phyloP scores from a whole-genome alignment of 2,888 invertebrate genomes.

The Aspidiotus destructor region DNA sequence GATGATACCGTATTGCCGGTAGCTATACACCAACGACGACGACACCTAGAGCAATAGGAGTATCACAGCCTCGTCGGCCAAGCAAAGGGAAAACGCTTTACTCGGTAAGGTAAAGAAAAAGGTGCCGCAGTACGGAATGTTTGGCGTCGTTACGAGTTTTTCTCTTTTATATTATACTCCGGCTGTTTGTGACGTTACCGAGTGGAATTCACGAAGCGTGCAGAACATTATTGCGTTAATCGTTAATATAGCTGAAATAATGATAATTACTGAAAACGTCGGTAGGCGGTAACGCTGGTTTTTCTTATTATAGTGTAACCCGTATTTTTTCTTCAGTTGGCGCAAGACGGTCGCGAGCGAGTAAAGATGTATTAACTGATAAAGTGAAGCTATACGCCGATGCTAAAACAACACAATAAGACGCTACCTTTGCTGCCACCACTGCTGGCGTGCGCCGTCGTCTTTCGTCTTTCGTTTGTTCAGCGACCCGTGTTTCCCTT shows the following conservation, averaged over 20 bases:
- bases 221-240: constrained; percentile 32
- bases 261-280: constrained; percentile 32
- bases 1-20: no score
- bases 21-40: no score
- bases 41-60: no score
- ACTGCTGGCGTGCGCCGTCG: constrained; percentile 30
- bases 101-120: not conserved
- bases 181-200: constrained; percentile 1
- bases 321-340: constrained; percentile 29
- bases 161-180: not conserved
- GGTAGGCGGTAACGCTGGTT: constrained; percentile 33
- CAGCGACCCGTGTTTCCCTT: constrained; percentile 32
- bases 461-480: constrained; percentile 32
- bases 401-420: constrained; percentile 29
- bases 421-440: constrained; percentile 24
- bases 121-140: not conserved
- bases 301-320: constrained; percentile 32
- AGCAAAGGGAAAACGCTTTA: not conserved
- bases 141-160: not conserved
- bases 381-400: constrained; percentile 23
- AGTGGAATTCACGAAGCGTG: constrained; percentile 29
- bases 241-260: constrained; percentile 32
- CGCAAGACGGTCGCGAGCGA: constrained; percentile 32
- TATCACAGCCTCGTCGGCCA: no score
- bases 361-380: constrained; percentile 32